Percentiles rank a stretch among this genome's conserved stretches.
These are phyloP conservation scores for Harpagifer antarcticus DNA, from an alignment of 2,797 vertebrate genomes.

Conservation along the genomic window DNA sequence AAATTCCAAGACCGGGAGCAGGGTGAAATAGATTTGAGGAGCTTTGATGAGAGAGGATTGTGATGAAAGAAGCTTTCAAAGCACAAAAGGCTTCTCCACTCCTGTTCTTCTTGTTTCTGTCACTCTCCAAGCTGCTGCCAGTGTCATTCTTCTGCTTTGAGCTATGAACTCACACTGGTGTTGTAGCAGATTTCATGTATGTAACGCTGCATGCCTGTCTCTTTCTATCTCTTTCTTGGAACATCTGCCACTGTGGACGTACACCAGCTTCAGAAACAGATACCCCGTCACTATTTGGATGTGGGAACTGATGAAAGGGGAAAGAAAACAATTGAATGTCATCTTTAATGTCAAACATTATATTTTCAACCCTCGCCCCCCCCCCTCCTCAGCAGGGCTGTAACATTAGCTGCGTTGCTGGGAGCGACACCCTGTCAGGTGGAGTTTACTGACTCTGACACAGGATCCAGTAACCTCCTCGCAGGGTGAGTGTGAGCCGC, in stretches of 20 bases:
- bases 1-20: slow-evolving; percentile 65
- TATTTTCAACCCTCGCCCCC: slow-evolving; percentile 36
- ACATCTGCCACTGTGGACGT: slow-evolving; percentile 23
- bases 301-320: slow-evolving; percentile 73
- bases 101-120: slow-evolving; percentile 49
- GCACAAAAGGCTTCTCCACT: slow-evolving; percentile 67
- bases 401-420: slow-evolving; percentile 79
- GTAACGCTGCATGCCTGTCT: slow-evolving; percentile 43
- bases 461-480: slow-evolving; percentile 68
- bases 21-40: slow-evolving; percentile 72
- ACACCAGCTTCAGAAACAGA: slow-evolving; percentile 40
- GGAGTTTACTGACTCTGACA: slow-evolving; percentile 76
- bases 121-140: slow-evolving; percentile 45
- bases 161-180: slow-evolving; percentile 58
- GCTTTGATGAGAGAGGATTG: slow-evolving; percentile 72
- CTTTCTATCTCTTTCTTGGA: slow-evolving; percentile 31
- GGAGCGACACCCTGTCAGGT: slow-evolving; percentile 81
- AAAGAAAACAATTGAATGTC: slow-evolving; percentile 80
- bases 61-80: slow-evolving; percentile 75
- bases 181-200: slow-evolving; percentile 59
- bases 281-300: slow-evolving; percentile 55
- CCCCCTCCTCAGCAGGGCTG: slow-evolving; percentile 56
- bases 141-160: slow-evolving; percentile 51
- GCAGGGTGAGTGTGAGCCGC: slow-evolving; percentile 52
- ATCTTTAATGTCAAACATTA: slow-evolving; percentile 79